Conservation (phyloP, 2,797 vertebrate species). For the Florisuga fusca region DNA sequence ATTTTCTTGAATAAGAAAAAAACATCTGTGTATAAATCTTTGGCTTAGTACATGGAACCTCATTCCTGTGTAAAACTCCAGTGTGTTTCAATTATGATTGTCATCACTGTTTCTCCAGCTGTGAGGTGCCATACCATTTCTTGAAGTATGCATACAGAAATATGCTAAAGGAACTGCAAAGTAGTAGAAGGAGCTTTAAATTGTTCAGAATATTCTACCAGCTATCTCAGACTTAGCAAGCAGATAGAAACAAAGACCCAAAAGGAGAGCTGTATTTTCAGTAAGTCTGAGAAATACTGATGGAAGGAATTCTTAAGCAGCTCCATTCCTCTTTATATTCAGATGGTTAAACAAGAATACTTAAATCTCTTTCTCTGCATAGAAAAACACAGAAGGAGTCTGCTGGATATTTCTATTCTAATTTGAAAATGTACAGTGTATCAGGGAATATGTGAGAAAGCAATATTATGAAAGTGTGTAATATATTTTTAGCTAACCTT, state of each 20-base stretch:
- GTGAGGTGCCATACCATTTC: not conserved
- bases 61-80: not conserved
- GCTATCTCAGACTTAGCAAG: not conserved
- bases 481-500: slow-evolving; percentile 39
- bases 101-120: not conserved
- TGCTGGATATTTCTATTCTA: slow-evolving; percentile 40
- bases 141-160: not conserved
- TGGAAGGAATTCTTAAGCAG: slow-evolving; percentile 31
- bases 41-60: not conserved
- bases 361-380: slow-evolving; percentile 30
- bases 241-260: not conserved
- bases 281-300: not conserved
- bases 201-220: not conserved
- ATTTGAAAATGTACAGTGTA: not conserved
- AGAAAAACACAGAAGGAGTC: not conserved
- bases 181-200: not conserved
- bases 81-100: not conserved
- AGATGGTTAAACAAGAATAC: slow-evolving; percentile 25
- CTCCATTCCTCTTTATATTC: slow-evolving; percentile 20
- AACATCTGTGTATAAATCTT: not conserved
- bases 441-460: not conserved
- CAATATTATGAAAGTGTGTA: slow-evolving; percentile 5
- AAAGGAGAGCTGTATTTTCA: not conserved
- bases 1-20: not conserved
- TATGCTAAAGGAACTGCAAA: not conserved